These are phyloP conservation scores for Tetraodon nigroviridis DNA, from an alignment of 2,113 vertebrate species.

Conservation along the genomic window DNA sequence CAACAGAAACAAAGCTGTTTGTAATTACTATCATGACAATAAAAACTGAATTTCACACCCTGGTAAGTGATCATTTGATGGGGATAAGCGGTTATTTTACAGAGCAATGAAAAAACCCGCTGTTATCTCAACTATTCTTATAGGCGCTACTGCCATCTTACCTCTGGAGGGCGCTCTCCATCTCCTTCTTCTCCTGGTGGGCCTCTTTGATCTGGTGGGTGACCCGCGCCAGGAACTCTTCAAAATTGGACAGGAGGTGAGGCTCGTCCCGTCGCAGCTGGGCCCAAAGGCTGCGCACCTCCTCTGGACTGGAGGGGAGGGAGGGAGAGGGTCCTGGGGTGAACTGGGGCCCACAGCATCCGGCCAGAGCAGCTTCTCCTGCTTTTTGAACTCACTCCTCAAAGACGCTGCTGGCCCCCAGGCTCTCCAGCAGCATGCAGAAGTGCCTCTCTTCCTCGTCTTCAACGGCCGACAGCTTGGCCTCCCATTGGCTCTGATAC, in stretches of 20 bases:
- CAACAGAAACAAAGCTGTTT: neutral
- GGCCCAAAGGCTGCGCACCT: constrained; percentile 83
- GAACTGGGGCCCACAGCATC: neutral
- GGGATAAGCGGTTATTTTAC: constrained; percentile 40
- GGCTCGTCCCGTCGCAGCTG: constrained; percentile 83
- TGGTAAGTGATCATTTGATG: constrained; percentile 60
- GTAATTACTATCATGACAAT: neutral
- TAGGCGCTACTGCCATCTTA: constrained; percentile 31
- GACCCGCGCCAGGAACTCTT: constrained; percentile 84
- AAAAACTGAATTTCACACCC: neutral
- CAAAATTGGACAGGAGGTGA: constrained; percentile 83
- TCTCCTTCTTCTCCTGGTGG: constrained; percentile 82
- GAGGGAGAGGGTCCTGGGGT: neutral
- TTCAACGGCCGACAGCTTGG: constrained; percentile 53
- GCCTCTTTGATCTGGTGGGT: constrained; percentile 86
- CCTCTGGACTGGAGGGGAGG: constrained; percentile 72
- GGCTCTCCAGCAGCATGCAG: constrained; percentile 80
- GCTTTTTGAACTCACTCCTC: constrained; percentile 85
- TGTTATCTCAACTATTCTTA: constrained; percentile 10
- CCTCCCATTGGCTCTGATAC: constrained; percentile 70
- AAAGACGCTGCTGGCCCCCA: constrained; percentile 82
- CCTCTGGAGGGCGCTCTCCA: constrained; percentile 85
- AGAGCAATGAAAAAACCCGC: constrained; percentile 28
- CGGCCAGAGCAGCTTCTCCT: neutral
- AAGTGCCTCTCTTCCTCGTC: constrained; percentile 84